phyloP scores from a whole-genome alignment of 2,888 invertebrate species.

The Morpho achilles region DNA sequence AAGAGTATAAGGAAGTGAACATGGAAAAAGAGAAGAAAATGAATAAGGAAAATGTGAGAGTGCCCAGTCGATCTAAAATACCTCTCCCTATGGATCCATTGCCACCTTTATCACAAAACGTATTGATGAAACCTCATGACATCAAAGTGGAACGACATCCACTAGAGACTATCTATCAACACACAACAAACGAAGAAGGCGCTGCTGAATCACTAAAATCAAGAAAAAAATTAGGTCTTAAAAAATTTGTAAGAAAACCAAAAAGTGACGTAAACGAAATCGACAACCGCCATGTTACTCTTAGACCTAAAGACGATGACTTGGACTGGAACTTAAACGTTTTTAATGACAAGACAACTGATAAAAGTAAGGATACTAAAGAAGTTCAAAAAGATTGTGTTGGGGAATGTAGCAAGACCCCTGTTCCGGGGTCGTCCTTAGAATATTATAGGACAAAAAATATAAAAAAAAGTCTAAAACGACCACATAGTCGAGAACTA shows the following conservation, averaged over 20 bases:
- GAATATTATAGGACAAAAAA: constrained; percentile 49
- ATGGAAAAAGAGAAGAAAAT: constrained; percentile 48
- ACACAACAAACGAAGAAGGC: constrained; percentile 23
- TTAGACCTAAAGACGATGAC: constrained; percentile 37
- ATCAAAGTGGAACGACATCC: constrained; percentile 36
- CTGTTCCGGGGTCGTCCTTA: constrained; percentile 31
- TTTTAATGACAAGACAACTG: constrained; percentile 36
- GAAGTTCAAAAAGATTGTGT: constrained; percentile 30
- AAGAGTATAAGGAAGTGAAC: not conserved
- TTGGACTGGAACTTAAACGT: constrained; percentile 45
- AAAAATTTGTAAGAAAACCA: constrained; percentile 19
- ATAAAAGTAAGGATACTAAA: constrained; percentile 5
- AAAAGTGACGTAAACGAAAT: constrained; percentile 20
- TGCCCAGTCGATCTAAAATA: constrained; percentile 39
- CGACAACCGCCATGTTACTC: constrained; percentile 45
- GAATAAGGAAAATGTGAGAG: not conserved
- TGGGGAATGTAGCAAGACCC: constrained; percentile 38
- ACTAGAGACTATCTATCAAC: constrained; percentile 41
- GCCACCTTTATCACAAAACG: constrained; percentile 46
- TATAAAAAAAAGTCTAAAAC: constrained; percentile 59
- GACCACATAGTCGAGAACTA: constrained; percentile 61
- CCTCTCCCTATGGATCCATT: constrained; percentile 51
- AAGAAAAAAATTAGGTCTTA: constrained; percentile 16
- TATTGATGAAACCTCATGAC: constrained; percentile 33
- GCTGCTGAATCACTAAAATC: constrained; percentile 19